Percentiles rank a stretch among this genome's conserved stretches.
Evolutionary conservation across 2,797 vertebrate genomes (phyloP).

Genomic region (Sebastes goodei): DNA sequence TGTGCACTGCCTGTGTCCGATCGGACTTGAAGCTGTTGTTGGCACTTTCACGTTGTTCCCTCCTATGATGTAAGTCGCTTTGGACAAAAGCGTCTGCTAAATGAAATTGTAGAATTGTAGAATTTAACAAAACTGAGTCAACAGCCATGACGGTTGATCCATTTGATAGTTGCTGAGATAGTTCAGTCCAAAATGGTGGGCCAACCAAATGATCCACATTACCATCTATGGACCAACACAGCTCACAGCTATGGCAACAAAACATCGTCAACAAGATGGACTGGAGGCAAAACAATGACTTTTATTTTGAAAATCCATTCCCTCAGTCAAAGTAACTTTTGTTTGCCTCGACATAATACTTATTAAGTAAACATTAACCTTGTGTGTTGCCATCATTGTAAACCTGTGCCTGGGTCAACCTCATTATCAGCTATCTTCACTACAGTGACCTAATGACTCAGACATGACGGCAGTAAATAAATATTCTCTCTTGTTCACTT

Average conservation of each 20-base stretch:
- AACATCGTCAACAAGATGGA: neutral
- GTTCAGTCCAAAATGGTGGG: neutral
- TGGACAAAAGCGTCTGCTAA: too few relatives aligned
- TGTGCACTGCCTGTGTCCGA: too few relatives aligned
- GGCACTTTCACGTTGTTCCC: too few relatives aligned
- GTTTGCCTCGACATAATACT: slow-evolving; percentile 7
- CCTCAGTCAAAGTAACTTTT: slow-evolving; percentile 25
- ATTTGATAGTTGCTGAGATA: neutral
- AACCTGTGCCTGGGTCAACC: slow-evolving; percentile 41
- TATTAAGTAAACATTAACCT: slow-evolving; percentile 59
- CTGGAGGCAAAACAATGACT: slow-evolving; percentile 20
- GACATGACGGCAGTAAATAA: slow-evolving; percentile 48
- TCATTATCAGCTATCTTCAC: slow-evolving; percentile 1
- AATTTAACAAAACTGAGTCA: too few relatives aligned
- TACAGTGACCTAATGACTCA: slow-evolving; percentile 17
- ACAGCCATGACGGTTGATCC: too few relatives aligned
- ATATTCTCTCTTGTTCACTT: slow-evolving; percentile 41
- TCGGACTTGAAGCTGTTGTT: too few relatives aligned
- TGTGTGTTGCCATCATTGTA: slow-evolving; percentile 45
- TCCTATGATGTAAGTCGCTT: too few relatives aligned
- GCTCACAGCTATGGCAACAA: neutral
- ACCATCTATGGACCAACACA: neutral
- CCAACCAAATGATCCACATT: neutral
- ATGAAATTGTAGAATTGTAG: too few relatives aligned
- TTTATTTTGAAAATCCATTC: slow-evolving; percentile 72